phyloP scores from a whole-genome alignment of 2,113 vertebrate genomes.

The Kryptolebias marmoratus region DNA sequence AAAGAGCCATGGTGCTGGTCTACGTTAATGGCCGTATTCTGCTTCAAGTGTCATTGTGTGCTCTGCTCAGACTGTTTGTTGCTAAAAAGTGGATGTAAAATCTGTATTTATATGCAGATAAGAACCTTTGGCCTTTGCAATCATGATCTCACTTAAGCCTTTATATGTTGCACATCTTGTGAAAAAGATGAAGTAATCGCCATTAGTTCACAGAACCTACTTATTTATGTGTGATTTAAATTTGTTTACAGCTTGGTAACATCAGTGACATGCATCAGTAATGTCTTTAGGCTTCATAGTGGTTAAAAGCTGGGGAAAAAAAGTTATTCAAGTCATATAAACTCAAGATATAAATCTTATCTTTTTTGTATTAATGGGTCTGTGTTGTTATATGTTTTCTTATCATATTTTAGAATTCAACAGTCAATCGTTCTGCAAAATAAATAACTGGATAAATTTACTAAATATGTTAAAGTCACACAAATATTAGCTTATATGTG shows the following conservation, averaged over 20 bases:
- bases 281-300: neutral
- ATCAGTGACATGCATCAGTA: neutral
- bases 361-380: neutral
- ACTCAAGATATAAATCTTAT: neutral
- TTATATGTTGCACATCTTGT: neutral
- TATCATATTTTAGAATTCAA: neutral
- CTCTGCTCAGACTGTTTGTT: slow-evolving; percentile 4
- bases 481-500: neutral
- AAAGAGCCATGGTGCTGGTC: neutral
- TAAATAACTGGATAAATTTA: neutral
- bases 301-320: no score
- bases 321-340: neutral
- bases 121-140: slow-evolving; percentile 12
- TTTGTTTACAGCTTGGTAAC: neutral
- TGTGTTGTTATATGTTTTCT: neutral
- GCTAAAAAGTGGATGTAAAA: neutral
- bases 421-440: neutral
- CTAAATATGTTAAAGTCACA: neutral
- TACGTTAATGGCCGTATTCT: neutral
- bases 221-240: neutral
- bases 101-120: neutral
- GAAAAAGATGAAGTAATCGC: neutral
- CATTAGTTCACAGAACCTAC: neutral
- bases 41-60: slow-evolving; percentile 11
- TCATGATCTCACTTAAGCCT: neutral